phyloP scores from a whole-genome alignment of 2,888 invertebrate genomes.

The Drosophila yooni region DNA sequence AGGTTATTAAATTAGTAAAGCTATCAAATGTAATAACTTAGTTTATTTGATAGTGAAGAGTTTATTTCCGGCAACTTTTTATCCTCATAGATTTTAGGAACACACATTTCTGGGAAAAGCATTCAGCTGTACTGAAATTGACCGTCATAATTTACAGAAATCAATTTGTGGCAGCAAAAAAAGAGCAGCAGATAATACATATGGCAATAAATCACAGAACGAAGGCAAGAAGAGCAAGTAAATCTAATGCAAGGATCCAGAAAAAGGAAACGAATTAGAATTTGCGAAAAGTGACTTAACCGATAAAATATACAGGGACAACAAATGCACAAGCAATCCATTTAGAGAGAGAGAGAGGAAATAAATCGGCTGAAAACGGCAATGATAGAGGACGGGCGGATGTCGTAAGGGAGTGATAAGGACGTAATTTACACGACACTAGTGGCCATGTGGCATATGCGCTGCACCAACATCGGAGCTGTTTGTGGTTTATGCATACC shows the following conservation, averaged over 20 bases:
- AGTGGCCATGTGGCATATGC: slow-evolving; percentile 12
- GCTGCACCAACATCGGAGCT: not conserved
- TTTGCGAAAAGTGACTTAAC: slow-evolving; percentile 6
- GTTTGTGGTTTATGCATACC: slow-evolving; percentile 11
- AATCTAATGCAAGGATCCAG: not conserved
- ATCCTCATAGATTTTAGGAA: slow-evolving; percentile 15
- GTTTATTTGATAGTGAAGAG: not conserved
- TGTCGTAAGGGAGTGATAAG: not conserved
- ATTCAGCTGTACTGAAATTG: slow-evolving; percentile 14
- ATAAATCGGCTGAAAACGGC: slow-evolving; percentile 25
- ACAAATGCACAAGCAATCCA: slow-evolving; percentile 31
- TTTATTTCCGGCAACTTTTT: slow-evolving; percentile 2
- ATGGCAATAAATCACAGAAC: slow-evolving; percentile 39
- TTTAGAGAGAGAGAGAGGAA: not conserved
- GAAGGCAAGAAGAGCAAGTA: not conserved
- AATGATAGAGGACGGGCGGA: not conserved
- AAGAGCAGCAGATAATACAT: slow-evolving; percentile 6
- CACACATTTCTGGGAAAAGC: slow-evolving; percentile 5
- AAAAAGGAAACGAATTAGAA: slow-evolving; percentile 1
- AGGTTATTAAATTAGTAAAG: not conserved
- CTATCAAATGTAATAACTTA: not conserved
- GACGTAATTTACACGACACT: slow-evolving; percentile 1
- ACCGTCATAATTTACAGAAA: slow-evolving; percentile 49
- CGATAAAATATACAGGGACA: slow-evolving; percentile 4
- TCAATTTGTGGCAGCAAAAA: slow-evolving; percentile 34